Conservation (phyloP, 2,888 invertebrate species). For the Parnassius glacialis region DNA sequence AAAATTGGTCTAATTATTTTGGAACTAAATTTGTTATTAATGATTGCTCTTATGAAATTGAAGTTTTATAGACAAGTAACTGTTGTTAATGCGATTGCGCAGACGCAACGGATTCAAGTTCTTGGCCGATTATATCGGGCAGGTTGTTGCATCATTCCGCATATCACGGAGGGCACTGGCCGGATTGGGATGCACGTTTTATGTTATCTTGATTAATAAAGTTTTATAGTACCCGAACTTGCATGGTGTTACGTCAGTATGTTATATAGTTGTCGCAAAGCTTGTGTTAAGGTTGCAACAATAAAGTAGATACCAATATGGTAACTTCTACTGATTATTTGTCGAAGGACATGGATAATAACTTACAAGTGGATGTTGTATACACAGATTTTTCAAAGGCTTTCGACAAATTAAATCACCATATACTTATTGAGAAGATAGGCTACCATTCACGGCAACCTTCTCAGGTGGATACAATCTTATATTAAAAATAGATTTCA, state of each 20-base stretch:
- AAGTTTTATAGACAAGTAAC: constrained; percentile 68
- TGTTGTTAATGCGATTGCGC: constrained; percentile 57
- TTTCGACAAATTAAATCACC: too few relatives aligned
- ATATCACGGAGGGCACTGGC: constrained; percentile 49
- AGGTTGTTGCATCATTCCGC: constrained; percentile 61
- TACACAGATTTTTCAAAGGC: too few relatives aligned
- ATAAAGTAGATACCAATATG: too few relatives aligned
- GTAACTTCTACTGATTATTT: too few relatives aligned
- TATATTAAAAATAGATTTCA: too few relatives aligned
- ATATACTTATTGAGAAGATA: too few relatives aligned
- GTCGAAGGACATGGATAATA: too few relatives aligned
- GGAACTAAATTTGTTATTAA: constrained; percentile 39
- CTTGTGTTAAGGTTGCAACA: too few relatives aligned
- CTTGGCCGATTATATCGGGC: constrained; percentile 52
- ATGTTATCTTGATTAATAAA: background rate
- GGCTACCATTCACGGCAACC: too few relatives aligned
- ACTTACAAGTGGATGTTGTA: too few relatives aligned
- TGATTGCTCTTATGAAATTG: constrained; percentile 36
- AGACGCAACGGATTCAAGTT: constrained; percentile 64
- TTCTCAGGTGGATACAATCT: too few relatives aligned
- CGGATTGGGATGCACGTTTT: constrained; percentile 53
- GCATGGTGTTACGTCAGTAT: constrained; percentile 8
- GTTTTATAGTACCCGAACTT: constrained; percentile 10
- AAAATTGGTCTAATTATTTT: constrained; percentile 57
- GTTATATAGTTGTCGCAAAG: background rate